Conservation (phyloP, 2,797 vertebrate species). For the Notolabrus celidotus region DNA sequence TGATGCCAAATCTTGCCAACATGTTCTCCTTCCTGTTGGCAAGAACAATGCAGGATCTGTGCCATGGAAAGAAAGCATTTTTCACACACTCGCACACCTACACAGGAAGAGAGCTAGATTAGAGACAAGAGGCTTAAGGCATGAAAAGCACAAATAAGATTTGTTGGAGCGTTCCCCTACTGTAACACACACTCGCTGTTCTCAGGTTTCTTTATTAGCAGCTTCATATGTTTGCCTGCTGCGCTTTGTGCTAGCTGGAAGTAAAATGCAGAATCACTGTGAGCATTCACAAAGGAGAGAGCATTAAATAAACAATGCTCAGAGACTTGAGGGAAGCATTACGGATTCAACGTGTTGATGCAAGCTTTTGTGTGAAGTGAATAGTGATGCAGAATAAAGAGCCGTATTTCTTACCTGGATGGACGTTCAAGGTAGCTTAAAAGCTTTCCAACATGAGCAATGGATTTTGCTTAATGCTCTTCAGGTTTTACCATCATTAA, state of each 20-base stretch:
- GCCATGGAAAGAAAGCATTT: constrained; percentile 70
- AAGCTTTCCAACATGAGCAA: not conserved
- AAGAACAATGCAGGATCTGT: constrained; percentile 65
- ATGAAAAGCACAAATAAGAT: constrained; percentile 74
- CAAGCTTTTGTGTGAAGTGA: constrained; percentile 26
- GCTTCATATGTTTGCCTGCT: constrained; percentile 51
- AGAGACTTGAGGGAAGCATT: constrained; percentile 33
- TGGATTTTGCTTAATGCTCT: not conserved
- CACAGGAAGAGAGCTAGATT: constrained; percentile 77
- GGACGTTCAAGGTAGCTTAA: not conserved
- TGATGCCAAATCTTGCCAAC: constrained; percentile 56
- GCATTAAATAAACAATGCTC: constrained; percentile 11
- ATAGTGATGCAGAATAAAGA: not conserved
- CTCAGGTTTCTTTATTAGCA: constrained; percentile 49
- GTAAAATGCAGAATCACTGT: constrained; percentile 36
- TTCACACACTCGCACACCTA: constrained; percentile 79
- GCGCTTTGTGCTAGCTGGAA: constrained; percentile 47
- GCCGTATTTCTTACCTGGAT: not conserved
- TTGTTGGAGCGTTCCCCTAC: constrained; percentile 66
- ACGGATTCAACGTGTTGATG: constrained; percentile 33
- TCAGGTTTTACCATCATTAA: constrained; percentile 11
- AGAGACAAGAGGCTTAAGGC: constrained; percentile 78
- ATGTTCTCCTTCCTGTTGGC: constrained; percentile 67
- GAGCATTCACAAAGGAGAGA: constrained; percentile 27
- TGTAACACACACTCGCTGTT: constrained; percentile 41